Conservation (phyloP, 2,888 invertebrate species). For the Drosophila nr. perissopoda region DNA sequence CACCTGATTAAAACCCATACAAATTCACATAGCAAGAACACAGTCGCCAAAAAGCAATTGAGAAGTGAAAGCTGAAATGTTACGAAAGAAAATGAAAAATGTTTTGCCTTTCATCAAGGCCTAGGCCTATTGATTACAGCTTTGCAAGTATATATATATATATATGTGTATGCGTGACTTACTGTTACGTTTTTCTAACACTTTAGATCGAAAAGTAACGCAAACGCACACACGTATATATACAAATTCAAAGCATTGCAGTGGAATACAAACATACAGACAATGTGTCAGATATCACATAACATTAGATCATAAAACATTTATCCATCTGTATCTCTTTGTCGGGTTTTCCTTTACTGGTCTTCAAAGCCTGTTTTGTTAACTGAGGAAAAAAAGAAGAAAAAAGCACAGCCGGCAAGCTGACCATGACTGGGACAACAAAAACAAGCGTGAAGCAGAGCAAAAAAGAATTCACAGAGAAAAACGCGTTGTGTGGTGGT, state of each 20-base stretch:
- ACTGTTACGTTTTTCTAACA: slow-evolving; percentile 12
- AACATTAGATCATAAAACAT: slow-evolving; percentile 19
- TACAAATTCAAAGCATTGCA: neutral
- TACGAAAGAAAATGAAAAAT: neutral
- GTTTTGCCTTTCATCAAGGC: slow-evolving; percentile 50
- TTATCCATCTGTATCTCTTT: slow-evolving; percentile 1
- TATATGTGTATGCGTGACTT: neutral
- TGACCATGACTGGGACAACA: slow-evolving; percentile 28
- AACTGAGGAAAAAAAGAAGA: slow-evolving; percentile 3
- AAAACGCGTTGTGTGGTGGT: slow-evolving; percentile 7
- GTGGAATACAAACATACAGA: neutral
- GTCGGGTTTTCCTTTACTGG: slow-evolving; percentile 21
- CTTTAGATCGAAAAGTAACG: slow-evolving; percentile 6
- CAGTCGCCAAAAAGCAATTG: slow-evolving; percentile 11
- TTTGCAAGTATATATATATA: slow-evolving; percentile 3
- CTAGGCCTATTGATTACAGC: slow-evolving; percentile 62
- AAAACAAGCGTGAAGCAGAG: slow-evolving; percentile 28
- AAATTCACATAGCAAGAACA: slow-evolving; percentile 47
- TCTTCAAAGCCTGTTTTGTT: slow-evolving; percentile 24
- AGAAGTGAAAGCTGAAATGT: slow-evolving; percentile 29
- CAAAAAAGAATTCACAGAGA: slow-evolving; percentile 16
- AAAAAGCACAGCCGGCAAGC: slow-evolving; percentile 44
- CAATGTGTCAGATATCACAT: slow-evolving; percentile 7
- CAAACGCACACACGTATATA: neutral
- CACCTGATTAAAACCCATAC: slow-evolving; percentile 62